Percentiles rank a stretch among this genome's conserved stretches.
phyloP scores from a whole-genome alignment of 2,888 invertebrate species.

The Prosapia bicincta region DNA sequence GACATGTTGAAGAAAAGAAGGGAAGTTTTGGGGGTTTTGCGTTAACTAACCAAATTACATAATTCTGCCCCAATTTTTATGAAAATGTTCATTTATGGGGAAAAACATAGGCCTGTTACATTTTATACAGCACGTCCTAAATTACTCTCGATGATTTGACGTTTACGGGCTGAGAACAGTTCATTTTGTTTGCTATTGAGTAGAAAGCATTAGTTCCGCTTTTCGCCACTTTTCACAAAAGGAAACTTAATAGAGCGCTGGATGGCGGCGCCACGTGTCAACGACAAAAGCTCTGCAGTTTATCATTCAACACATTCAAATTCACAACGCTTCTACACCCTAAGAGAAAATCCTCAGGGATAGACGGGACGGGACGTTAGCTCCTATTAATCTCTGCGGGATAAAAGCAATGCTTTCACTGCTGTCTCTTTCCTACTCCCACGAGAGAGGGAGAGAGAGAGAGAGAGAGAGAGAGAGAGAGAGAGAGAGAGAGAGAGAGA shows the following conservation, averaged over 20 bases:
- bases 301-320: slow-evolving; percentile 29
- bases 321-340: slow-evolving; percentile 26
- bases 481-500: too few relatives aligned
- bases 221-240: slow-evolving; percentile 21
- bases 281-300: slow-evolving; percentile 10
- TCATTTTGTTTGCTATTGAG: slow-evolving; percentile 29
- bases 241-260: slow-evolving; percentile 24
- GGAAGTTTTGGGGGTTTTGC: too few relatives aligned
- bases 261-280: slow-evolving; percentile 22
- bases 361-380: slow-evolving; percentile 3
- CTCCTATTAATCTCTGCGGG: slow-evolving; percentile 20
- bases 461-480: too few relatives aligned
- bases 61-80: too few relatives aligned
- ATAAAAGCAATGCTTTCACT: slow-evolving; percentile 5
- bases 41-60: too few relatives aligned
- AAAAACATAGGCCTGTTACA: too few relatives aligned
- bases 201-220: slow-evolving; percentile 27
- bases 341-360: slow-evolving; percentile 27
- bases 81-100: too few relatives aligned
- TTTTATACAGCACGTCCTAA: too few relatives aligned
- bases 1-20: too few relatives aligned
- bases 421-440: too few relatives aligned
- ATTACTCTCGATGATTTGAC: too few relatives aligned
- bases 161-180: background rate
- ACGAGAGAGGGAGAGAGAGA: too few relatives aligned